phyloP scores from a whole-genome alignment of 2,113 vertebrate genomes.

The Trinectes maculatus region DNA sequence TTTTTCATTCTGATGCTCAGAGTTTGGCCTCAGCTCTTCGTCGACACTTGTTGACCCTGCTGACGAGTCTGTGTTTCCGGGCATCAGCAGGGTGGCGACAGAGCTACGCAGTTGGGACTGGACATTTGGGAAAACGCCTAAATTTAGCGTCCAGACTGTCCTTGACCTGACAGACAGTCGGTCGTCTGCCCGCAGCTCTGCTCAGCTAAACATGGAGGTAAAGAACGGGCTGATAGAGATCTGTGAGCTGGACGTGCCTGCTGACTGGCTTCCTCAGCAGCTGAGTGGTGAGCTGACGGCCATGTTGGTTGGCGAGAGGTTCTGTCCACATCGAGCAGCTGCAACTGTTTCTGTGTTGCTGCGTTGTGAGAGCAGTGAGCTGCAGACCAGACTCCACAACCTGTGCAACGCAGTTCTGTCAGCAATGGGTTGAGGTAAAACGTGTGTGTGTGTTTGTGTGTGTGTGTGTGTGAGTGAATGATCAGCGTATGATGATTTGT shows the following conservation, averaged over 20 bases:
- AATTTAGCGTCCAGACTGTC: conserved; percentile 84
- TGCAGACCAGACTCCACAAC: conserved; percentile 53
- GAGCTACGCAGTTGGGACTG: conserved; percentile 92
- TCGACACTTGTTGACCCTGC: conserved; percentile 82
- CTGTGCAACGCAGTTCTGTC: conserved; percentile 84
- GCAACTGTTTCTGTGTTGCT: conserved; percentile 58
- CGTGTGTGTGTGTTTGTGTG: background rate
- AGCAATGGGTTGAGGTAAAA: conserved; percentile 82
- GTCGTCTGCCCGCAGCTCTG: background rate
- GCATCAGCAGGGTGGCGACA: conserved; percentile 77
- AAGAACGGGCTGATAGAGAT: conserved; percentile 86
- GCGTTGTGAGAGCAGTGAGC: conserved; percentile 65
- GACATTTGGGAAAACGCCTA: conserved; percentile 92
- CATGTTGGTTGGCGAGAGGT: conserved; percentile 83
- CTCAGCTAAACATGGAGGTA: conserved; percentile 80
- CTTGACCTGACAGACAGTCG: conserved; percentile 74
- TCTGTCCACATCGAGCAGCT: conserved; percentile 81
- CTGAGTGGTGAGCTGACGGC: conserved; percentile 76
- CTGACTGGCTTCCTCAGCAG: conserved; percentile 83
- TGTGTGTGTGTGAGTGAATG: too few relatives aligned
- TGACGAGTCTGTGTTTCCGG: conserved; percentile 85
- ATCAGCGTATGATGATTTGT: too few relatives aligned
- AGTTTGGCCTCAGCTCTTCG: conserved; percentile 74
- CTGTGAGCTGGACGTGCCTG: conserved; percentile 80
- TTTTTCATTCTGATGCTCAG: conserved; percentile 21